Base-by-base conservation (phyloP, 2,888 invertebrate species). In the Noctua pronuba region DNA sequence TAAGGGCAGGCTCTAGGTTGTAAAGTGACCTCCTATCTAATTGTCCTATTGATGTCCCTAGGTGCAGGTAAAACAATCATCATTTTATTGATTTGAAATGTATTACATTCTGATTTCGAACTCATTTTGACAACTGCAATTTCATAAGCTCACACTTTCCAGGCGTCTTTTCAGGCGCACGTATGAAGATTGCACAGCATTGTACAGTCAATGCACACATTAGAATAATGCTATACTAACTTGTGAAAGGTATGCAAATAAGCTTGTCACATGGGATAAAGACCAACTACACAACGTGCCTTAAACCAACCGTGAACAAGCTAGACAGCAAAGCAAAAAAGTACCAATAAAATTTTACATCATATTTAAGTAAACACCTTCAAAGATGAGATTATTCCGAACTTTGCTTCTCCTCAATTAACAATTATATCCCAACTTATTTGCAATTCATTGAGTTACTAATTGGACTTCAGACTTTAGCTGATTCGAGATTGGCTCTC, bases 391-490 rank as follows among this genome's bases (percentile, higher is more conserved):
- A 55, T 71, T 18, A 58, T 67, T 52, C 6, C 35, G 38, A 75
- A 80, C 49, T 64, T 80, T 62, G 84, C 55, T 64, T 72, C 58
- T 24, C 44, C 35, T 52, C 46, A 75, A 85, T 72, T 60, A 72
- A 38, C 24, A 52, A 65, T 71, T 55, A 28, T 75, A 78, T 70
- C 44, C 24, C 55, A 68, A 85, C 64, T 72, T 72, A 64, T 80
- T 85, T 80, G 81, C 75, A 80, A 75, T 75, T 85, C 68, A 52
- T 60, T 28, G 81, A 60, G 38, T 71, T 60, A 55, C 41, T 78
- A 84, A 84, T 83, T 84, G 79, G 77, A 82, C 74, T 82, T 83
- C 55, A 73, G 68, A 75, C 74, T 72, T 72, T 18, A 38, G 74
- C 49, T 62, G n/a, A 60, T 71, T 68, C 60, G 31, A 41, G 62